These are phyloP conservation scores for Arrhopalites spinosus DNA, from an alignment of 2,888 invertebrate genomes.

Conservation along the genomic window DNA sequence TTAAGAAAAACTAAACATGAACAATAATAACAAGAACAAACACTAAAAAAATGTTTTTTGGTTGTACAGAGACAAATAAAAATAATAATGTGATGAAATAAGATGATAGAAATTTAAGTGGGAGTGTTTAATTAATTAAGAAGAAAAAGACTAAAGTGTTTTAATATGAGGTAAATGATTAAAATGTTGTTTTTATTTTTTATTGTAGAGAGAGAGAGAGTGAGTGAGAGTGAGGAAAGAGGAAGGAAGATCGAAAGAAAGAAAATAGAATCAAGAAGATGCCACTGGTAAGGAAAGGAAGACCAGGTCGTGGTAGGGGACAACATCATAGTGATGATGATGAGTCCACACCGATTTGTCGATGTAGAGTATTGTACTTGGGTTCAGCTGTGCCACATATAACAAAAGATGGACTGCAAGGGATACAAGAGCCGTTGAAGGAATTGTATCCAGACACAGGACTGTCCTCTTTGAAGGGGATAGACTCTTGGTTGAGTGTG, in stretches of 20 bases:
- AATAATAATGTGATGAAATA: too few species aligned
- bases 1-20: too few species aligned
- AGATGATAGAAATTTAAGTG: too few species aligned
- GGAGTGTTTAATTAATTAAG: too few species aligned
- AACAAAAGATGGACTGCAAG: conserved; percentile 96
- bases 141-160: too few species aligned
- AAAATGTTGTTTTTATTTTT: too few species aligned
- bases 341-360: conserved; percentile 89
- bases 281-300: conserved; percentile 55
- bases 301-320: conserved; percentile 41
- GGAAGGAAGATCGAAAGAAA: conserved; percentile 10
- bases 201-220: not conserved
- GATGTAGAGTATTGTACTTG: conserved; percentile 93
- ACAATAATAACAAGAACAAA: too few species aligned
- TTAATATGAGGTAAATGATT: not conserved
- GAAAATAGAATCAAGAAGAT: conserved; percentile 40
- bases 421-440: conserved; percentile 94
- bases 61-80: too few species aligned
- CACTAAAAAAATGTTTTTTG: too few species aligned
- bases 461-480: conserved; percentile 82
- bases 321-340: conserved; percentile 60
- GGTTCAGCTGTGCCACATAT: conserved; percentile 96
- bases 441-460: conserved; percentile 96
- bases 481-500: conserved; percentile 95
- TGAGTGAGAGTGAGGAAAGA: conserved; percentile 1